A percentile compares a stretch with the other conserved stretches of the same genome.
These are phyloP conservation scores for Microcebus jonahi DNA, from an alignment of 2,113 vertebrate species.

Conservation along the genomic window DNA sequence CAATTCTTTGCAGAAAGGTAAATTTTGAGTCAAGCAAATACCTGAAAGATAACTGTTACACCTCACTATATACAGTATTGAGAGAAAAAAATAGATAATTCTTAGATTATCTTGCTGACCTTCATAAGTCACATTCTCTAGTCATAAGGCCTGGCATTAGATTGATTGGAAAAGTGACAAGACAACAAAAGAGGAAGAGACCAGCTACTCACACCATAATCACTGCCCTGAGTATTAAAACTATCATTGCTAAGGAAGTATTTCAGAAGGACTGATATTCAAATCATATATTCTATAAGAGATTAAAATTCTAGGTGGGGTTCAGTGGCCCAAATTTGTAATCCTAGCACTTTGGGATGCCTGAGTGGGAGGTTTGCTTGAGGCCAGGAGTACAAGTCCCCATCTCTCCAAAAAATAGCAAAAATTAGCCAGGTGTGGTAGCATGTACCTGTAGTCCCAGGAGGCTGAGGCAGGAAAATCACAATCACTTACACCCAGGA, in stretches of 20 bases:
- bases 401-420: no score
- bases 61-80: neutral
- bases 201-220: neutral
- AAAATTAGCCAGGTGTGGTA: no score
- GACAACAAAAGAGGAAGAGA: neutral
- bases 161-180: neutral
- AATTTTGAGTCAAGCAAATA: slow-evolving; percentile 8
- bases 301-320: neutral
- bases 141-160: neutral
- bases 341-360: no score
- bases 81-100: neutral
- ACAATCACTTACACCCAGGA: no score
- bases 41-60: neutral
- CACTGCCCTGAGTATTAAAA: neutral
- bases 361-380: no score
- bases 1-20: neutral
- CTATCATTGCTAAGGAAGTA: neutral
- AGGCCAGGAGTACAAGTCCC: no score
- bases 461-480: no score
- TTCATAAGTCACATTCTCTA: neutral
- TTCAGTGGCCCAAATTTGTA: no score
- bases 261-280: neutral
- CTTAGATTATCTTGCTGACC: neutral
- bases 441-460: no score
- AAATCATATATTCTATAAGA: neutral